Evolutionary conservation across 2,888 invertebrate genomes (phyloP).

Genomic region (Eristalis pertinax): DNA sequence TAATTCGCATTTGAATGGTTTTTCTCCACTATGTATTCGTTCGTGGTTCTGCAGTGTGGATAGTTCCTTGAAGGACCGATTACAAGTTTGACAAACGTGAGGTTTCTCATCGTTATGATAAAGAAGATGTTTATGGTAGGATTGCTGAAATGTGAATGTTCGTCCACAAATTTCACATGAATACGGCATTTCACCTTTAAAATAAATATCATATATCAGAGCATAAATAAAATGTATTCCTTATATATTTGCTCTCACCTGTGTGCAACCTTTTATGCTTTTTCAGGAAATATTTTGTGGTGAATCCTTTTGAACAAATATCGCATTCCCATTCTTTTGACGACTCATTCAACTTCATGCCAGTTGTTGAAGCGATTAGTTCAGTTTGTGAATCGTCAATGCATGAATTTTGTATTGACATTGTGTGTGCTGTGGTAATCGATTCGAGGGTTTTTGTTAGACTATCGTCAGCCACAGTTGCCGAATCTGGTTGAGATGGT

Average conservation of each 20-base stretch:
- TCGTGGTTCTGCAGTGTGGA: slow-evolving; percentile 94
- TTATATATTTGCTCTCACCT: slow-evolving; percentile 82
- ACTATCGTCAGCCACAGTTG: neutral
- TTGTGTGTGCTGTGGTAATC: neutral
- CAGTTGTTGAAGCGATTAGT: neutral
- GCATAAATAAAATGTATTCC: neutral
- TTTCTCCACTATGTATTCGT: slow-evolving; percentile 89
- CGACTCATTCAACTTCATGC: slow-evolving; percentile 14
- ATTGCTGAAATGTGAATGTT: slow-evolving; percentile 94
- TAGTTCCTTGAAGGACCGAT: slow-evolving; percentile 91
- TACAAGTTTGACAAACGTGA: slow-evolving; percentile 88
- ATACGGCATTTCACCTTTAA: slow-evolving; percentile 93
- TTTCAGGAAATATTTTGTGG: slow-evolving; percentile 94
- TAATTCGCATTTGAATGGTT: slow-evolving; percentile 93
- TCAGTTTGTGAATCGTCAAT: slow-evolving; percentile 1
- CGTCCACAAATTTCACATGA: slow-evolving; percentile 91
- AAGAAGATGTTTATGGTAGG: slow-evolving; percentile 92
- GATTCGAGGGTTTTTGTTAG: slow-evolving; percentile 29
- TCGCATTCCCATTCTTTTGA: slow-evolving; percentile 94
- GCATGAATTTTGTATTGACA: neutral
- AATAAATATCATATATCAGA: neutral
- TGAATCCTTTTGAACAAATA: slow-evolving; percentile 91
- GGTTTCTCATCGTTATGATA: slow-evolving; percentile 94
- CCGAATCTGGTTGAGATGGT: no score
- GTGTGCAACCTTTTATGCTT: slow-evolving; percentile 94